Conservation (phyloP, 2,113 vertebrate genomes). For the Leucosticte australis region DNA sequence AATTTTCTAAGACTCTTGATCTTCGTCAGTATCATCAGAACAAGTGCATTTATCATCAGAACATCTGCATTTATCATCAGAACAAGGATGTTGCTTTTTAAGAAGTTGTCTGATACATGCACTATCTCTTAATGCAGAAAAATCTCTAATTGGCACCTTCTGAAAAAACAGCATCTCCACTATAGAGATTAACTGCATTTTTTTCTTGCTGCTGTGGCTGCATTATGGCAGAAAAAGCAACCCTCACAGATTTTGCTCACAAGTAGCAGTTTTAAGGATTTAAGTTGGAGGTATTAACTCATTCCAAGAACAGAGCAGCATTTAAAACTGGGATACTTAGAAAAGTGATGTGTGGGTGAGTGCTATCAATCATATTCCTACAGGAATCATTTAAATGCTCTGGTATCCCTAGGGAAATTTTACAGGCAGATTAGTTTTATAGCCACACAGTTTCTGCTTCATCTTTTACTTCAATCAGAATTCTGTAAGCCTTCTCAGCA, state of each 20-base stretch:
- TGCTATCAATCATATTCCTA: background rate
- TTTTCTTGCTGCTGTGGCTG: background rate
- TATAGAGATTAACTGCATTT: background rate
- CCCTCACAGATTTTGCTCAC: background rate
- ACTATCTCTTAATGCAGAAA: background rate
- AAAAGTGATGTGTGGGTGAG: background rate
- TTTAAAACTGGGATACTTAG: background rate
- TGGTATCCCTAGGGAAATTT: background rate
- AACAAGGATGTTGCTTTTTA: background rate
- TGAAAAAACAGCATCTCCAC: background rate
- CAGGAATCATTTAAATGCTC: background rate
- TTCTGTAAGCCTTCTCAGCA: background rate
- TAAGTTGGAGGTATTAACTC: background rate
- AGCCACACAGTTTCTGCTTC: background rate
- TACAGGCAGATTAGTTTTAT: background rate
- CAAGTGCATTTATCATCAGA: background rate
- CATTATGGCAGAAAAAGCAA: background rate
- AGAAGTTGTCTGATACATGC: background rate
- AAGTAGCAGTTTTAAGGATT: background rate
- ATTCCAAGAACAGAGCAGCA: background rate
- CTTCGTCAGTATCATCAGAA: background rate
- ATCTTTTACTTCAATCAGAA: background rate
- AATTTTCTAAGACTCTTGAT: background rate
- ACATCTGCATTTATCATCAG: background rate
- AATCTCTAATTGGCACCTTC: background rate